Evolutionary conservation across 1,140 invertebrate genomes (phyloP).

Genomic region (Platyscapa corneri): DNA sequence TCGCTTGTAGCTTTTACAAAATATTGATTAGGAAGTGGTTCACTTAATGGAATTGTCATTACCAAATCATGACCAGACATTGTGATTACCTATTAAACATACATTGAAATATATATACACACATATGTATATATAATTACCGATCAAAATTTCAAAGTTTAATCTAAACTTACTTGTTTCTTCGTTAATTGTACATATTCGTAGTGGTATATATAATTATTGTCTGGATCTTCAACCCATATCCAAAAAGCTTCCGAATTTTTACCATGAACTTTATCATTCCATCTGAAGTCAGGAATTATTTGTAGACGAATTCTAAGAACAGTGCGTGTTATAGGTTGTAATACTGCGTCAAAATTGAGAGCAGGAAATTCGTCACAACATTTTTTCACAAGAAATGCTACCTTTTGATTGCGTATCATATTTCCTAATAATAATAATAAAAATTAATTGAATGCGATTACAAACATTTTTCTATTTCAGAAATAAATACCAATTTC

Average conservation of each 20-base stretch:
- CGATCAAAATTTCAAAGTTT: constrained; percentile 38
- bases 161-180: constrained; percentile 81
- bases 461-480: neutral
- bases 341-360: constrained; percentile 87
- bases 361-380: constrained; percentile 90
- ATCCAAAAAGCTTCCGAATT: constrained; percentile 95
- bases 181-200: constrained; percentile 93
- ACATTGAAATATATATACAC: neutral
- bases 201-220: constrained; percentile 95
- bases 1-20: constrained; percentile 91
- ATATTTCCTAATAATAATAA: constrained; percentile 77
- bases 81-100: constrained; percentile 76
- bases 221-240: constrained; percentile 97
- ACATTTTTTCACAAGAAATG: constrained; percentile 86
- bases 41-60: constrained; percentile 96
- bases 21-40: constrained; percentile 94
- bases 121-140: constrained; percentile 6
- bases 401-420: constrained; percentile 86
- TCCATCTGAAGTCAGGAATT: constrained; percentile 91
- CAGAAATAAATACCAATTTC: constrained; percentile 82
- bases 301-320: constrained; percentile 90
- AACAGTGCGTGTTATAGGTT: constrained; percentile 96
- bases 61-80: constrained; percentile 88
- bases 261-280: constrained; percentile 91
- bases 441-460: constrained; percentile 29